These are phyloP conservation scores for Willisornis vidua DNA, from an alignment of 2,113 vertebrate species.

Conservation along the genomic window DNA sequence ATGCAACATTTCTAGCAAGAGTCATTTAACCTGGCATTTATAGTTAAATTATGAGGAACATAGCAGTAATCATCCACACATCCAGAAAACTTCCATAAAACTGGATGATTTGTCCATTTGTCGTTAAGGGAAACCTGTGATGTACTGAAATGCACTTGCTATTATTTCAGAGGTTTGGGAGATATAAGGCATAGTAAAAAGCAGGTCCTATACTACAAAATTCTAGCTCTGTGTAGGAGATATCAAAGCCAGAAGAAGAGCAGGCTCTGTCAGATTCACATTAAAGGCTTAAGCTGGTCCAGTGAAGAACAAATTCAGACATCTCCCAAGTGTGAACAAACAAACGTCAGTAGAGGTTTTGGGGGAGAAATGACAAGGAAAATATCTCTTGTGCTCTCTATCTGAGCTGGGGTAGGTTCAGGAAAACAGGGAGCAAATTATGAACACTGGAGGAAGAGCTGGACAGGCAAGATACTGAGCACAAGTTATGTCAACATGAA, in stretches of 20 bases:
- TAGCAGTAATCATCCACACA: not conserved
- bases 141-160: not conserved
- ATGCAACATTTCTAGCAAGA: not conserved
- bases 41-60: not conserved
- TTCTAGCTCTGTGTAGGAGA: not conserved
- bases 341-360: not conserved
- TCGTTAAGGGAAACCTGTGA: not conserved
- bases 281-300: not conserved
- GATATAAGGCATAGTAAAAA: not conserved
- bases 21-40: not conserved
- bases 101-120: not conserved
- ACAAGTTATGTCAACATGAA: not conserved
- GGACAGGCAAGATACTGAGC: not conserved
- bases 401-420: not conserved
- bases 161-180: not conserved
- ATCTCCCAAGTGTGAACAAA: not conserved
- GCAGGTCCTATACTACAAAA: not conserved
- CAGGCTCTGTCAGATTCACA: not conserved
- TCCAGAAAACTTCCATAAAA: not conserved
- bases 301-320: not conserved
- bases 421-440: not conserved
- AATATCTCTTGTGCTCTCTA: not conserved
- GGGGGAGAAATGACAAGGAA: not conserved
- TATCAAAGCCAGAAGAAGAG: not conserved
- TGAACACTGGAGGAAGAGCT: not conserved